A percentile compares a stretch with the other conserved stretches of the same genome.
Evolutionary conservation across 2,888 invertebrate genomes (phyloP).

Genomic region (Cephus pygmeus): DNA sequence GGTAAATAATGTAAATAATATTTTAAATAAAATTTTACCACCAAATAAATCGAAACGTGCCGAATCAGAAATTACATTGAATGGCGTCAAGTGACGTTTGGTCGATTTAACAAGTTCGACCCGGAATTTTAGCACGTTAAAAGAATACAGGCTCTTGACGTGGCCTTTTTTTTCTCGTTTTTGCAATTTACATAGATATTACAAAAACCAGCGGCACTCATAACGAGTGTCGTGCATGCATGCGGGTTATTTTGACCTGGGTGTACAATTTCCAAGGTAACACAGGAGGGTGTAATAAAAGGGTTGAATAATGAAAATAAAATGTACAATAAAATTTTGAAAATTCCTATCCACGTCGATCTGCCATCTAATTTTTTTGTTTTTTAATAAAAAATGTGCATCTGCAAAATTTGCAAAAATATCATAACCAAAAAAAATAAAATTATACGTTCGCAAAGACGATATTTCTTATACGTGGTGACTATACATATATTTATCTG

Average conservation of each 20-base stretch:
- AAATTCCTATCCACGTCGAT: not conserved
- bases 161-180: not conserved
- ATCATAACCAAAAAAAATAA: not conserved
- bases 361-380: not conserved
- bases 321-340: not conserved
- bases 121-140: not conserved
- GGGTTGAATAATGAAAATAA: not conserved
- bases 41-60: not conserved
- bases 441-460: not conserved
- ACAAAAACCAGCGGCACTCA: not conserved
- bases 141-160: not conserved
- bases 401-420: rapidly evolving
- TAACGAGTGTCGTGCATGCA: not conserved
- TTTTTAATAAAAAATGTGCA: not conserved
- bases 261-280: not conserved
- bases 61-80: not conserved
- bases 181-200: not conserved
- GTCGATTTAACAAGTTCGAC: not conserved
- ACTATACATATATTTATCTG: not conserved
- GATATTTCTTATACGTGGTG: not conserved
- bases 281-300: not conserved
- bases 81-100: not conserved
- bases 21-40: too few relatives aligned
- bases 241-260: not conserved
- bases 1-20: too few relatives aligned